Evolutionary conservation across 2,888 invertebrate genomes (phyloP), one percentile per base, ranked within the genome.

Genomic region (Leptinotarsa haldemani): DNA sequence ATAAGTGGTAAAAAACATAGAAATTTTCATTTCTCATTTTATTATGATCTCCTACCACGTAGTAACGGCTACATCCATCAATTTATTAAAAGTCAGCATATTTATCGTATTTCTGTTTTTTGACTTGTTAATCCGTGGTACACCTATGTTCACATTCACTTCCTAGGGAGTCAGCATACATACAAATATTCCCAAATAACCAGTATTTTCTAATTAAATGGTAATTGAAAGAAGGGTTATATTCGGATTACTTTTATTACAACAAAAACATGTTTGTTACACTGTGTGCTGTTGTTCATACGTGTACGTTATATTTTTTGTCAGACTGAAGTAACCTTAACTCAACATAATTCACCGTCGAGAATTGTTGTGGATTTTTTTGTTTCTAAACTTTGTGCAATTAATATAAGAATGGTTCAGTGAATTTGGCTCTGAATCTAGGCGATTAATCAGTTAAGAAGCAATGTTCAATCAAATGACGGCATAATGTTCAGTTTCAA

Each of bases 241-340:
- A 61, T 30, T 61, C 9, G 16, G 30, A 61, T 30, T 61, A 30
- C 16, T 68, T 68, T 68, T 68, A 68, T 56, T 68, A 68, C 56
- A 68, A 68, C 68, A 68, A 68, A 68, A 68, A 56, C 56, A 68
- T 68, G 56, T 68, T 58, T 56, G 7, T 66, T 68, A 68, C 56
- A 68, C 15, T 46, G 22, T 68, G 68, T 68, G 68, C 58, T 47
- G 56, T 46, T 53, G 53, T 56, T 40, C 20, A 52, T 68, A 20
- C 1, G 46, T 53, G 67, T 66, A 66, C 25, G 25, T 22, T 53
- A 12, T 66, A 52, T 48, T n/a, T 22, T 46, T 48, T 48, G 56
- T 25, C 15, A 12, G 22, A 56, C 1, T 56, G n/a, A 56, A n/a
- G 30, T 12, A 30, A 12, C 0, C 3, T 61, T 13, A n/a, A 61